Conservation (phyloP, 2,888 invertebrate genomes). For the Serrognathus titanus region DNA sequence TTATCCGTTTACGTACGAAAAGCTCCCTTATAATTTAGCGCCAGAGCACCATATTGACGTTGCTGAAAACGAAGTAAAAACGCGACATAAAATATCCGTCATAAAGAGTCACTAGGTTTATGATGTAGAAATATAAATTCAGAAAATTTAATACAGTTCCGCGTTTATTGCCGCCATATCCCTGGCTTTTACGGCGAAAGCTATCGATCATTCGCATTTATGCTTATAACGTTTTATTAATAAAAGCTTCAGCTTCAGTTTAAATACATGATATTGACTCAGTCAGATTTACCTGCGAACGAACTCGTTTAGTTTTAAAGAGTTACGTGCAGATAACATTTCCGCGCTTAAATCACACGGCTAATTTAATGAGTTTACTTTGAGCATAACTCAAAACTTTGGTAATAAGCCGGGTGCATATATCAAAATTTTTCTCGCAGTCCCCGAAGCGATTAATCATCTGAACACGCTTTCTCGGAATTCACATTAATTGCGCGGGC, state of each 20-base stretch:
- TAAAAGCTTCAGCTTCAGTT: too few species aligned
- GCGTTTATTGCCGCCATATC: background rate
- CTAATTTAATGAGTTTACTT: conserved; percentile 33
- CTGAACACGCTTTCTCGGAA: conserved; percentile 10
- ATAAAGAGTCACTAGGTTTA: background rate
- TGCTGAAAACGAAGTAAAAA: background rate
- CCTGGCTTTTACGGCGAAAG: background rate
- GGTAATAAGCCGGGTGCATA: conserved; percentile 32
- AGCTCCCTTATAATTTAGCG: too few species aligned
- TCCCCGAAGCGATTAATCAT: background rate
- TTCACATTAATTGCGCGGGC: conserved; percentile 20
- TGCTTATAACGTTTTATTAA: too few species aligned
- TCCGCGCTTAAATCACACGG: conserved; percentile 2
- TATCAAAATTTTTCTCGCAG: conserved; percentile 24
- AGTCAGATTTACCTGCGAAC: too few species aligned
- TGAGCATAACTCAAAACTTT: conserved; percentile 32
- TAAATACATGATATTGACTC: too few species aligned
- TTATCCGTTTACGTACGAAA: too few species aligned
- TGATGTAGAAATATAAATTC: background rate
- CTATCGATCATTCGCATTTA: background rate
- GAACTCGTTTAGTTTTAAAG: too few species aligned
- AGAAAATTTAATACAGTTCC: background rate
- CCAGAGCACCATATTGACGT: too few species aligned
- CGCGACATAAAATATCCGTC: background rate
- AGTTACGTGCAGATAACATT: too few species aligned